phyloP scores from a whole-genome alignment of 2,888 invertebrate genomes.

The Conomelus anceps region DNA sequence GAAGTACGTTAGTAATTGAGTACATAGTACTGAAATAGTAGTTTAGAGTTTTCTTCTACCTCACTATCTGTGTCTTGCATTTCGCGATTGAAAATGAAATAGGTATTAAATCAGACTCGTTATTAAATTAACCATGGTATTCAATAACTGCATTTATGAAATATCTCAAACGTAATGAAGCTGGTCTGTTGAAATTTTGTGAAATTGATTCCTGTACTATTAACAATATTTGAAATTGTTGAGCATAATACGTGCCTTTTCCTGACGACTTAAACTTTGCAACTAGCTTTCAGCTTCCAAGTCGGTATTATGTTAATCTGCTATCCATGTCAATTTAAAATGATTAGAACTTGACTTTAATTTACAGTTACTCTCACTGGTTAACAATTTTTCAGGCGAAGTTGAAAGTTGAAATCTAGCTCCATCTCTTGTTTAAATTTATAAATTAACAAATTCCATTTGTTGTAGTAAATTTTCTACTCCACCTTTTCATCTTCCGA shows the following conservation, averaged over 20 bases:
- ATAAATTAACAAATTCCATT: too few species aligned
- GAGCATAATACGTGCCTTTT: neutral
- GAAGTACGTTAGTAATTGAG: too few species aligned
- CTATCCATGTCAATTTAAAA: neutral
- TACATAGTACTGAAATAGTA: too few species aligned
- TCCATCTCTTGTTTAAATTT: too few species aligned
- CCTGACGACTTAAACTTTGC: neutral
- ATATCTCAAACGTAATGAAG: too few species aligned
- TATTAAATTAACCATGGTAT: neutral
- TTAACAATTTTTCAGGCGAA: neutral
- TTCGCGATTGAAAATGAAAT: neutral
- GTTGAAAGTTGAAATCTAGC: too few species aligned
- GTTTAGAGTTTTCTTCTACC: neutral
- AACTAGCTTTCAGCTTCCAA: neutral
- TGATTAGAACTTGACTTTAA: too few species aligned
- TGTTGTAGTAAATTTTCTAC: too few species aligned
- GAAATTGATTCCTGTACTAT: neutral
- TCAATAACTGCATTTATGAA: neutral
- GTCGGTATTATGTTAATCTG: neutral
- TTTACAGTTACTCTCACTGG: neutral
- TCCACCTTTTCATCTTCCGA: neutral
- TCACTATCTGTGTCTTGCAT: neutral
- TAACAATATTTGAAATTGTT: too few species aligned
- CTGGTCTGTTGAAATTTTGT: neutral
- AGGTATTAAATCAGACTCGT: too few species aligned